A percentile compares a stretch with the other conserved stretches of the same genome.
Conservation (phyloP, 2,797 vertebrate species). For the Hypotaenidia philippensis region DNA sequence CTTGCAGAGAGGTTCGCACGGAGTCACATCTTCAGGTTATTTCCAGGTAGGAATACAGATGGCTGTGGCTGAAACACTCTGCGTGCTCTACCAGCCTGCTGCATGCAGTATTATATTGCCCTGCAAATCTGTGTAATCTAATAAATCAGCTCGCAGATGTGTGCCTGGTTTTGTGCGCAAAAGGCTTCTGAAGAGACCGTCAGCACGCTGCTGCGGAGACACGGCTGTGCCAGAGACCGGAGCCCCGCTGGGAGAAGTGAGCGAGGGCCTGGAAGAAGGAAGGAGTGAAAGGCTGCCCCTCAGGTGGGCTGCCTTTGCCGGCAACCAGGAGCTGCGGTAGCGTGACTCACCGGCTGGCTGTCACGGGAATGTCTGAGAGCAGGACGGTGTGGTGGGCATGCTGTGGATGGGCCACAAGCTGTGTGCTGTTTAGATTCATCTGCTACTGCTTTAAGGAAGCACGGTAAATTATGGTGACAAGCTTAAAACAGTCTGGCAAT, state of each 20-base stretch:
- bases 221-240: background rate
- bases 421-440: background rate
- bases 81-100: background rate
- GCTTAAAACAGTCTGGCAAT: background rate
- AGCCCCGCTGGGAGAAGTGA: background rate
- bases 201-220: background rate
- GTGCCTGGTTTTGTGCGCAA: background rate
- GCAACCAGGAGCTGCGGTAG: background rate
- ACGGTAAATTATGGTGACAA: background rate
- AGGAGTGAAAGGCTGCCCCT: background rate
- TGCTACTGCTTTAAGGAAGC: background rate
- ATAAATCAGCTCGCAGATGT: background rate
- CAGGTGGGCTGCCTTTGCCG: background rate
- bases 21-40: background rate
- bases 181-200: background rate
- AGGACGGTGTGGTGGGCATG: background rate
- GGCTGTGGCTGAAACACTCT: background rate
- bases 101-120: accelerated
- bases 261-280: background rate
- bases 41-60: background rate
- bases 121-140: background rate
- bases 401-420: background rate
- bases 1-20: background rate
- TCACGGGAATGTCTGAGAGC: background rate
- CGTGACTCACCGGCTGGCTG: background rate